phyloP scores from a whole-genome alignment of 2,888 invertebrate genomes.

The Orgyia antiqua region DNA sequence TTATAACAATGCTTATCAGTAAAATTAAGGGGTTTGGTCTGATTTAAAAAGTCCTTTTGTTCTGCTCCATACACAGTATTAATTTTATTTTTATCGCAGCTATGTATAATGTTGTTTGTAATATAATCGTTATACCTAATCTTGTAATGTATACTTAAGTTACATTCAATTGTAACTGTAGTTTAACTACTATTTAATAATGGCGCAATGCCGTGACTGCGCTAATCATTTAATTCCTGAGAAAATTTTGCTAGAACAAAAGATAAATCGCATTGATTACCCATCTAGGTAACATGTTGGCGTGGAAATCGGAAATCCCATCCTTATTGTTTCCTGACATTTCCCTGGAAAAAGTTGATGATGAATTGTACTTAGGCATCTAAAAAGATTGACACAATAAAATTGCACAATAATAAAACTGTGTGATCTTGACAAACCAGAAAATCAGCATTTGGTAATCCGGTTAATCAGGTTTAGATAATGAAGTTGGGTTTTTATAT shows the following conservation, averaged over 20 bases:
- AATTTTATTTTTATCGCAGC: too few relatives aligned
- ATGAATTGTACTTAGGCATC: constrained; percentile 29
- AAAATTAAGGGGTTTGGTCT: too few relatives aligned
- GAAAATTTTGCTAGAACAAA: constrained; percentile 56
- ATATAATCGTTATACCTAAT: too few relatives aligned
- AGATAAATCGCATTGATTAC: constrained; percentile 39
- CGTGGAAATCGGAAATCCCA: constrained; percentile 72
- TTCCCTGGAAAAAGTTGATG: constrained; percentile 50
- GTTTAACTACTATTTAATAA: constrained; percentile 19
- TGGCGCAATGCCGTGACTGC: constrained; percentile 42
- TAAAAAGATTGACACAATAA: constrained; percentile 42
- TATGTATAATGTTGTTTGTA: too few relatives aligned
- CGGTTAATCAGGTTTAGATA: constrained; percentile 57
- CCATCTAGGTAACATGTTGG: constrained; percentile 28
- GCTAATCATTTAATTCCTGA: constrained; percentile 45
- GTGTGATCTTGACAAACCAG: constrained; percentile 60
- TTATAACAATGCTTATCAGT: too few relatives aligned
- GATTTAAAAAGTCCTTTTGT: too few relatives aligned
- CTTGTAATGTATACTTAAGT: too few relatives aligned
- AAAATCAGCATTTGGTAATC: constrained; percentile 51
- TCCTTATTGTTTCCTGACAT: constrained; percentile 57
- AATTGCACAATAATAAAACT: constrained; percentile 48
- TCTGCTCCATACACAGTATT: too few relatives aligned
- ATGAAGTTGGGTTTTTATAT: constrained; percentile 39
- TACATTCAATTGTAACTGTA: too few relatives aligned